Evolutionary conservation across 2,113 vertebrate species (phyloP).

Genomic region (Rhinolophus ferrumequinum): DNA sequence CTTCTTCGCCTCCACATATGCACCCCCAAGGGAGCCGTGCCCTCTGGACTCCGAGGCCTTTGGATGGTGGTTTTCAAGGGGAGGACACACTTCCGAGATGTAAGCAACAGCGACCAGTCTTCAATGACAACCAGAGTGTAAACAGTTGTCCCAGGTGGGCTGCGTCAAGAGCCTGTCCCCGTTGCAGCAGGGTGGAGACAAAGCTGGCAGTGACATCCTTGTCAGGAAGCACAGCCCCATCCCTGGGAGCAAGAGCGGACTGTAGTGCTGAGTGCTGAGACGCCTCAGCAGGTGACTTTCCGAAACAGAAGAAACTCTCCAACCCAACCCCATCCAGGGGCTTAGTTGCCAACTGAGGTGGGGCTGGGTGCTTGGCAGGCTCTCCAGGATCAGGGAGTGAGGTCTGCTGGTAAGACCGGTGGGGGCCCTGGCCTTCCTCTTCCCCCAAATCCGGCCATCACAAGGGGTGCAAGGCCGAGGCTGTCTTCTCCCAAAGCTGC

Average conservation of each 20-base stretch:
- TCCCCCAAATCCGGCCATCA: not conserved
- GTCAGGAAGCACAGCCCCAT: not conserved
- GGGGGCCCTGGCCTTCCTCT: not conserved
- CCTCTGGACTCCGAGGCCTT: not conserved
- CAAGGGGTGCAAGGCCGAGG: not conserved
- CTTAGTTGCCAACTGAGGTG: not conserved
- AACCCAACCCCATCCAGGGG: not conserved
- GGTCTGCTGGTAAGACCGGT: not conserved
- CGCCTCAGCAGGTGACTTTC: not conserved
- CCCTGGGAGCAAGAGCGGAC: not conserved
- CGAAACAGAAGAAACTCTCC: not conserved
- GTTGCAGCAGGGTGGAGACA: not conserved
- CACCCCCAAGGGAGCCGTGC: not conserved
- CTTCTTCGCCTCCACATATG: no score
- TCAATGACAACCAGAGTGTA: not conserved
- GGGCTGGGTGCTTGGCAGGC: no score
- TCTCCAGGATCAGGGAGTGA: not conserved
- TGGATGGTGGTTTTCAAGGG: not conserved
- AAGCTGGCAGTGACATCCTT: not conserved
- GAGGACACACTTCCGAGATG: not conserved
- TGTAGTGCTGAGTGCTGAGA: not conserved
- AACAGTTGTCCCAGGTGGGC: not conserved
- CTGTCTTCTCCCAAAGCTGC: not conserved
- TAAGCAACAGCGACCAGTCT: not conserved
- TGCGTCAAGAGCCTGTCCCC: not conserved